A percentile compares a stretch with the other conserved stretches of the same genome.
These are phyloP conservation scores for Sarcophaga carnaria DNA, from an alignment of 2,888 invertebrate genomes.

Conservation along the genomic window DNA sequence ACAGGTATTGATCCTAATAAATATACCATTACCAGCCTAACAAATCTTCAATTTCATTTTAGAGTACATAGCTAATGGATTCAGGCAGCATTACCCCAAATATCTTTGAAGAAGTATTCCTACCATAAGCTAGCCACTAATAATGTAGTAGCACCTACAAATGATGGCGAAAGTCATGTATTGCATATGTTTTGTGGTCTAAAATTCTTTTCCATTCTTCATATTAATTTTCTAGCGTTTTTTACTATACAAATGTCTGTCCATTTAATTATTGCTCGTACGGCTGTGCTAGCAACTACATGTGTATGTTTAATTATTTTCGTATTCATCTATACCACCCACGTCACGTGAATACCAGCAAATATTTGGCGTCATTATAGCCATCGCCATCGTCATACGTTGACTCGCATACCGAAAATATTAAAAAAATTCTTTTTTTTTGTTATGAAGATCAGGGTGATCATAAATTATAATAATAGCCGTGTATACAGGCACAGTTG, in stretches of 20 bases:
- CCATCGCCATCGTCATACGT: not conserved
- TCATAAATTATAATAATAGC: conserved; percentile 53
- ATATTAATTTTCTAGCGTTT: not conserved
- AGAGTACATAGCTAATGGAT: no score
- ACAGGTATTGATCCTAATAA: no score
- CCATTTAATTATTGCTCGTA: not conserved
- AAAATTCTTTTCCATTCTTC: not conserved
- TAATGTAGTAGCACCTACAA: no score
- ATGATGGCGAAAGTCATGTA: no score
- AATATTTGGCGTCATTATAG: conserved; percentile 25
- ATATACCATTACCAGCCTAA: no score
- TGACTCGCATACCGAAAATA: conserved; percentile 20
- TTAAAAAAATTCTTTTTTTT: conserved; percentile 3
- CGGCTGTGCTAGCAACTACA: not conserved
- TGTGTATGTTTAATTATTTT: not conserved
- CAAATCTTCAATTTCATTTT: no score
- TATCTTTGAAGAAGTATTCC: no score
- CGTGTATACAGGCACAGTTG: not conserved
- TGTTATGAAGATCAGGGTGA: conserved; percentile 64
- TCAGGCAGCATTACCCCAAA: no score
- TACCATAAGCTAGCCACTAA: no score
- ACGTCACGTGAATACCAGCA: conserved; percentile 47
- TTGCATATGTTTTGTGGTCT: not conserved
- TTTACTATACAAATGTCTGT: not conserved
- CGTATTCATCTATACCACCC: conserved; percentile 36